A percentile compares a stretch with the other conserved stretches of the same genome.
Conservation (phyloP, 2,113 vertebrate genomes). For the Ifrita kowaldi region DNA sequence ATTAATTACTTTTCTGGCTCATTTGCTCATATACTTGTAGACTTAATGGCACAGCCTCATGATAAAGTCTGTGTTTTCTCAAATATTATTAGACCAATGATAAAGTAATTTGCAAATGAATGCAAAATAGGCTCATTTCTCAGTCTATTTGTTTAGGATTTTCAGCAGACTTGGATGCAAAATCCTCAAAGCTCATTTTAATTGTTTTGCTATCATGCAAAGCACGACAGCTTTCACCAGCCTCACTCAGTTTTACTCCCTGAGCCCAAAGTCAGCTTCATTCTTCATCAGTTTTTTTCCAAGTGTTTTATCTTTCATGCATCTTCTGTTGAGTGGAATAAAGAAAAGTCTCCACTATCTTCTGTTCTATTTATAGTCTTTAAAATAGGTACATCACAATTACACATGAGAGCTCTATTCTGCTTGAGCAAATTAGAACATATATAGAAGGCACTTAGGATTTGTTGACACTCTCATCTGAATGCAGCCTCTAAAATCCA, state of each 20-base stretch:
- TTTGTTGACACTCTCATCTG: background rate
- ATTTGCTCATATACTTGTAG: background rate
- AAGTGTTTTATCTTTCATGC: background rate
- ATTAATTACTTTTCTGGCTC: conserved; percentile 39
- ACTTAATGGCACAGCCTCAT: background rate
- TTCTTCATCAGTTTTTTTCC: background rate
- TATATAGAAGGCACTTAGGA: background rate
- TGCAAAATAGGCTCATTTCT: background rate
- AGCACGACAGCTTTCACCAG: background rate
- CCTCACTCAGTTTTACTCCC: background rate
- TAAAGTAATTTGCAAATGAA: conserved; percentile 23
- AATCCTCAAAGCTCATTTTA: background rate
- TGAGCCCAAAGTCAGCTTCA: background rate
- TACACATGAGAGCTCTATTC: background rate
- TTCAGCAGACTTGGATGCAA: background rate
- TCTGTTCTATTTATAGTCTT: background rate
- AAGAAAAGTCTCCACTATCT: background rate
- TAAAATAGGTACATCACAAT: background rate
- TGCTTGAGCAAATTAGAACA: background rate
- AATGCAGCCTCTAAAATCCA: background rate
- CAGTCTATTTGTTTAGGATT: conserved; percentile 1
- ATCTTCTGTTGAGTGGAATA: background rate
- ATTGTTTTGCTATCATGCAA: background rate
- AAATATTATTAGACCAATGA: background rate
- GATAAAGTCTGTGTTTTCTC: conserved; percentile 13